phyloP scores from a whole-genome alignment of 2,113 vertebrate species.

The Oreocharis arfaki region DNA sequence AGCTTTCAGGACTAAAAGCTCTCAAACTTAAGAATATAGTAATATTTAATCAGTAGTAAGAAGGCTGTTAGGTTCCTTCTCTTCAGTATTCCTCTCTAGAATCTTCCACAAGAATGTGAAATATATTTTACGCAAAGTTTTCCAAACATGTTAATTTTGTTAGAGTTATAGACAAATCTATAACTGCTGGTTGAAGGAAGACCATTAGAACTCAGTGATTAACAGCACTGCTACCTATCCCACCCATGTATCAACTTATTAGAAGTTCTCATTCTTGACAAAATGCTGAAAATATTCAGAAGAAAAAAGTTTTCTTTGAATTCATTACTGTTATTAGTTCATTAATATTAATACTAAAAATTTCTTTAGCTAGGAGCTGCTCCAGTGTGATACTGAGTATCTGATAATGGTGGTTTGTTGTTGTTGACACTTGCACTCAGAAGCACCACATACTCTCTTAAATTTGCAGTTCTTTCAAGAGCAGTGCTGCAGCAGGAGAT shows the following conservation, averaged over 20 bases:
- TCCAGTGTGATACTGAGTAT: not conserved
- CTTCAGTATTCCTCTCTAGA: not conserved
- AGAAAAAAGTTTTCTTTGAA: not conserved
- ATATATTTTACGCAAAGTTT: not conserved
- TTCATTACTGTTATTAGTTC: not conserved
- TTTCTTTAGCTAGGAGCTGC: not conserved
- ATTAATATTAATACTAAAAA: not conserved
- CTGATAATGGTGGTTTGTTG: not conserved
- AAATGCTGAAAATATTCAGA: not conserved
- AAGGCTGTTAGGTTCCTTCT: not conserved
- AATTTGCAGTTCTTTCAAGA: not conserved
- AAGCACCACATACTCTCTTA: not conserved
- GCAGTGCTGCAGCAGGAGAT: not conserved
- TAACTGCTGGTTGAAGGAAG: not conserved
- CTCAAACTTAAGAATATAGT: not conserved
- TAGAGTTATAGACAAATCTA: not conserved
- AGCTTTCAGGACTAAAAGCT: not conserved
- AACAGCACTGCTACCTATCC: not conserved
- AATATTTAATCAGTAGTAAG: not conserved
- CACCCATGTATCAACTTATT: not conserved
- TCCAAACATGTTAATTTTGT: not conserved
- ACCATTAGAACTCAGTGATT: not conserved
- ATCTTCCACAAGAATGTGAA: not conserved
- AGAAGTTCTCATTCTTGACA: not conserved
- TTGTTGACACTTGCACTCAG: not conserved